These are phyloP conservation scores for Xenopus laevis DNA, from an alignment of 2,113 vertebrate species.

Conservation along the genomic window DNA sequence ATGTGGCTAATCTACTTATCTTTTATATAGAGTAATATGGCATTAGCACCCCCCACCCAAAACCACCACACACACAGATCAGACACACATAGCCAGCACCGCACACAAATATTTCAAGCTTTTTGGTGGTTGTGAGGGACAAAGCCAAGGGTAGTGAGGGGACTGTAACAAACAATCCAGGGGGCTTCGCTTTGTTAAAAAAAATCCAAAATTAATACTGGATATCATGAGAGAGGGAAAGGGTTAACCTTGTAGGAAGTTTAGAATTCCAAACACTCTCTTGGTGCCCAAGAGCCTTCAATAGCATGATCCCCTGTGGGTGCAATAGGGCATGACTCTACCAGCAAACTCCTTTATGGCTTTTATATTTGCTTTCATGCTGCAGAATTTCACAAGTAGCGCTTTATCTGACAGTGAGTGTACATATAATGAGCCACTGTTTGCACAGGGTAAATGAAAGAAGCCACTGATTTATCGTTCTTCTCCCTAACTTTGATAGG, in stretches of 20 bases:
- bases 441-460: slow-evolving; percentile 67
- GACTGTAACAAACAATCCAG: no score
- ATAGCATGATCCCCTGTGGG: not conserved
- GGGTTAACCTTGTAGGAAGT: not conserved
- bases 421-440: slow-evolving; percentile 57
- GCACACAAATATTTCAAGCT: no score
- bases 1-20: slow-evolving; percentile 50
- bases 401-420: slow-evolving; percentile 48
- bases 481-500: slow-evolving; percentile 59
- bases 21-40: slow-evolving; percentile 21
- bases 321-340: not conserved
- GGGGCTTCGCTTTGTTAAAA: no score
- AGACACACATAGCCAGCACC: not conserved
- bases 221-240: not conserved
- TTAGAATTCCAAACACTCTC: not conserved
- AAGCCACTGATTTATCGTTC: slow-evolving; percentile 63
- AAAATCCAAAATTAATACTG: no score
- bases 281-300: not conserved
- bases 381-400: slow-evolving; percentile 73
- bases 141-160: no score
- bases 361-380: slow-evolving; percentile 58
- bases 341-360: slow-evolving; percentile 19
- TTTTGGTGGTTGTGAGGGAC: no score
- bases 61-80: not conserved
- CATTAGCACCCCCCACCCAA: not conserved